Conservation (phyloP, 2,113 vertebrate genomes). For the Albula glossodonta region DNA sequence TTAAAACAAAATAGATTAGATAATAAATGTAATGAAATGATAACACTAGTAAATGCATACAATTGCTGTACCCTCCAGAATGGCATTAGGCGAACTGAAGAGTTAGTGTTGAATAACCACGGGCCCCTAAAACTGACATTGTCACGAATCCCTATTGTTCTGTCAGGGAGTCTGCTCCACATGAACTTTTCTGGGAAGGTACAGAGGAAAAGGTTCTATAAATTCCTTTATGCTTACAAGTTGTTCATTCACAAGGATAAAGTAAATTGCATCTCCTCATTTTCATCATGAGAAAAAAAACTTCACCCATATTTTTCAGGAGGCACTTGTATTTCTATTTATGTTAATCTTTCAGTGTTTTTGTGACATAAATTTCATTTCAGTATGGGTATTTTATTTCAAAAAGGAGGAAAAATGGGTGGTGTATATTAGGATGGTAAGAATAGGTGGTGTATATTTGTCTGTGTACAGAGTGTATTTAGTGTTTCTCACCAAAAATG, state of each 20-base stretch:
- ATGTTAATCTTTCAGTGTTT: not conserved
- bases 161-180: slow-evolving; percentile 26
- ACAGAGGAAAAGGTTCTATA: slow-evolving; percentile 3
- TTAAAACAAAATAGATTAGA: no score
- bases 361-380: not conserved
- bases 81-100: no score
- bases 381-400: not conserved
- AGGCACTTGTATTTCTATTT: not conserved
- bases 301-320: not conserved
- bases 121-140: slow-evolving; percentile 31
- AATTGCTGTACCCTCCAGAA: no score
- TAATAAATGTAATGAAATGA: no score
- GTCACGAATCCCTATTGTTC: slow-evolving; percentile 36
- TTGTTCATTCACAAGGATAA: not conserved
- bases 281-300: not conserved
- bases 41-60: no score
- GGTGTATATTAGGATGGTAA: no score
- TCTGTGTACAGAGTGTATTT: no score
- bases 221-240: slow-evolving; percentile 15
- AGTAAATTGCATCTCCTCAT: not conserved
- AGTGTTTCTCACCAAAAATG: no score
- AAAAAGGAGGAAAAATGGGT: not conserved
- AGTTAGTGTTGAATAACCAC: slow-evolving; percentile 15
- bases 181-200: slow-evolving; percentile 18
- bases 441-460: no score